A percentile compares a stretch with the other conserved stretches of the same genome.
These are phyloP conservation scores for Artemia sinica DNA, from an alignment of 2,888 invertebrate species.

Conservation along the genomic window DNA sequence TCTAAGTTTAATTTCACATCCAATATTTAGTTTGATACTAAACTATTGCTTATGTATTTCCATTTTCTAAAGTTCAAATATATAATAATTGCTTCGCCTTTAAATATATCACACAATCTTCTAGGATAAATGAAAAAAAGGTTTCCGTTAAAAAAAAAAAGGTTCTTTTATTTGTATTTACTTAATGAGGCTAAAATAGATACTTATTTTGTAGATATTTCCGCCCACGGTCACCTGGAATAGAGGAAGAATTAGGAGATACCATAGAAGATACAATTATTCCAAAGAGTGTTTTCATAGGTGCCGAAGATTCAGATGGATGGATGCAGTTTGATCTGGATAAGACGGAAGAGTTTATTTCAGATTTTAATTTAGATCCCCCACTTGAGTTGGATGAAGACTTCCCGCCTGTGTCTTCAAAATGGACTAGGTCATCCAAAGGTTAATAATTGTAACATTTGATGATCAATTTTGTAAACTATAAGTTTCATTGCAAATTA, in stretches of 20 bases:
- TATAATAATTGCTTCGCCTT: too few species aligned
- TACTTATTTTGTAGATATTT: neutral
- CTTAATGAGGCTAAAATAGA: too few species aligned
- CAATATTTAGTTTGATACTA: too few species aligned
- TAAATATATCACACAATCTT: too few species aligned
- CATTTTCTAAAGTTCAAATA: too few species aligned
- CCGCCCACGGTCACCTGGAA: neutral
- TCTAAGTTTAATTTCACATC: too few species aligned
- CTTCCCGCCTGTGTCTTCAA: conserved; percentile 6
- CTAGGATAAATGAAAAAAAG: too few species aligned
- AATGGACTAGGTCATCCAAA: conserved; percentile 10
- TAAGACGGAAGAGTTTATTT: neutral
- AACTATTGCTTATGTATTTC: too few species aligned
- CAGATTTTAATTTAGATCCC: neutral
- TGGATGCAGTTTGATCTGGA: neutral
- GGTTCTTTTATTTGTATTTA: too few species aligned
- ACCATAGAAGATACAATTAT: neutral
- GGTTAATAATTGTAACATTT: neutral
- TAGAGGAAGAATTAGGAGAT: neutral
- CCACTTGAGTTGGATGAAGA: neutral
- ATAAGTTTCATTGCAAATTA: too few species aligned
- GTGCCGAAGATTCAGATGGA: neutral
- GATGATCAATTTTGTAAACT: neutral
- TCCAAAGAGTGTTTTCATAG: neutral
- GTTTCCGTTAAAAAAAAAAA: too few species aligned